Evolutionary conservation across 2,113 vertebrate genomes (phyloP).

Genomic region (Takifugu bimaculatus): DNA sequence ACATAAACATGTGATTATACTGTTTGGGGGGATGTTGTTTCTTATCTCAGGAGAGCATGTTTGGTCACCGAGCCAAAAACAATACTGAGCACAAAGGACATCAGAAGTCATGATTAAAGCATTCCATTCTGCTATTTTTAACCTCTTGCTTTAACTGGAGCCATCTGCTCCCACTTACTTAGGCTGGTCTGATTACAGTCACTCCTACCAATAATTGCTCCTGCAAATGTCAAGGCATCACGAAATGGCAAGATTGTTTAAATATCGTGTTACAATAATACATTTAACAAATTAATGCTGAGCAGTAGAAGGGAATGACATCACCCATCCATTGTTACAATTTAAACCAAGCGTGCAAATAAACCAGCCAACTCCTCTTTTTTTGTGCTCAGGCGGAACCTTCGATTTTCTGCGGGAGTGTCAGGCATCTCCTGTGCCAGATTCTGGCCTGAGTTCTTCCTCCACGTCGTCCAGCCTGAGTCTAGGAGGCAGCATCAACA

Average conservation of each 20-base stretch:
- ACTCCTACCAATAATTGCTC: constrained; percentile 28
- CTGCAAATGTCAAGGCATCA: constrained; percentile 42
- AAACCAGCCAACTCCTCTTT: background rate
- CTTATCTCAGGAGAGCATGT: constrained; percentile 64
- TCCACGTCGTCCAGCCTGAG: constrained; percentile 96
- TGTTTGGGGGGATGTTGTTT: constrained; percentile 29
- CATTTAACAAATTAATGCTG: no score
- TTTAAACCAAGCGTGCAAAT: background rate
- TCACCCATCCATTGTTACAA: background rate
- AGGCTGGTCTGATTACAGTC: background rate
- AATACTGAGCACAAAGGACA: constrained; percentile 51
- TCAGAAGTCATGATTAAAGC: constrained; percentile 72
- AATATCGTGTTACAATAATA: no score
- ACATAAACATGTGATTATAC: constrained; percentile 20
- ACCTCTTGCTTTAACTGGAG: constrained; percentile 52
- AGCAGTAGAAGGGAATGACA: no score
- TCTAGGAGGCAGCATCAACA: constrained; percentile 88
- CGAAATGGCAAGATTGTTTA: constrained; percentile 7
- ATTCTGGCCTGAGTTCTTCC: constrained; percentile 93
- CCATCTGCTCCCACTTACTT: constrained; percentile 44
- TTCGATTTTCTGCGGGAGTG: constrained; percentile 92
- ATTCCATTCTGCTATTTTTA: constrained; percentile 70
- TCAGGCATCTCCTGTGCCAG: constrained; percentile 87
- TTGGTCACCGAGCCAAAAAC: constrained; percentile 58
- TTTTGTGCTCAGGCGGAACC: constrained; percentile 72